These are phyloP conservation scores for Stichopus horrens DNA, from an alignment of 53 echinoderm and acorn worm genomes.

Conservation along the genomic window DNA sequence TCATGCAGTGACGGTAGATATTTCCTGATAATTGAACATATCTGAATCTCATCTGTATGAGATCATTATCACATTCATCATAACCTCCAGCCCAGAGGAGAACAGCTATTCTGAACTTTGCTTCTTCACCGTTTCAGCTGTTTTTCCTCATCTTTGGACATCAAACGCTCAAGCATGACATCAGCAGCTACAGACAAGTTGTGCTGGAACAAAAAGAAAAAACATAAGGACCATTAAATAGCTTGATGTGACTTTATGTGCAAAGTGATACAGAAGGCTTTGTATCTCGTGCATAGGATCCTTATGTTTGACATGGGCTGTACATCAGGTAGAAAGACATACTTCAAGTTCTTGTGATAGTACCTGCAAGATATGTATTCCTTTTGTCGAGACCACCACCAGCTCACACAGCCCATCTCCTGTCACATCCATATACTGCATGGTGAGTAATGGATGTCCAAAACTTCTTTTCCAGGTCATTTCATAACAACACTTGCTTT, in stretches of 20 bases:
- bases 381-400: conserved; percentile 75
- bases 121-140: neutral
- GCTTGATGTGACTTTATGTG: no score
- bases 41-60: no score
- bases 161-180: neutral
- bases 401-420: conserved; percentile 90
- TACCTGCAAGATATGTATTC: conserved; percentile 92
- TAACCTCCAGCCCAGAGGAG: no score
- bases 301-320: no score
- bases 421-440: conserved; percentile 92
- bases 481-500: conserved; percentile 47
- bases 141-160: conserved; percentile 2
- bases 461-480: conserved; percentile 80
- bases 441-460: conserved; percentile 81
- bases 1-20: no score
- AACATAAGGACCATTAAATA: no score
- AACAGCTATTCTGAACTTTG: no score
- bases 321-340: no score
- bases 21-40: no score
- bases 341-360: neutral
- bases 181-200: conserved; percentile 50
- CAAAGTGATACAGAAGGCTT: no score
- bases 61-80: no score
- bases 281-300: no score
- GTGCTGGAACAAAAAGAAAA: conserved; percentile 38